Percentiles rank a stretch among this genome's conserved stretches.
Conservation (phyloP, 1,140 invertebrate genomes). For the Drosophila pruinosa region DNA sequence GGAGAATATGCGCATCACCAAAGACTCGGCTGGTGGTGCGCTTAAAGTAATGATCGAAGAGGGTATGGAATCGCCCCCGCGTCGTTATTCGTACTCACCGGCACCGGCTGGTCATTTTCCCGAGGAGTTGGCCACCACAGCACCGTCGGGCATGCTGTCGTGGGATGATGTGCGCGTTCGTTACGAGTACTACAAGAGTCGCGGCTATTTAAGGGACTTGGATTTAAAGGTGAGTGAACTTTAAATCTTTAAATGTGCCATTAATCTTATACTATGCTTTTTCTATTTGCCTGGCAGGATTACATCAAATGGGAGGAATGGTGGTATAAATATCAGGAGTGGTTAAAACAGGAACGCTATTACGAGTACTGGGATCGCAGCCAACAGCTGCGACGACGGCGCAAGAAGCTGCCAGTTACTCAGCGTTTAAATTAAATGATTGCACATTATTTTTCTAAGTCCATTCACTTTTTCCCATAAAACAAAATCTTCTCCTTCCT, state of each 20-base stretch:
- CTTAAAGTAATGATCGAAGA: slow-evolving; percentile 90
- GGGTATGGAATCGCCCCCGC: slow-evolving; percentile 82
- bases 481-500: neutral
- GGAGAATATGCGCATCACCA: slow-evolving; percentile 93
- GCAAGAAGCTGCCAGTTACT: slow-evolving; percentile 83
- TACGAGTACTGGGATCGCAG: slow-evolving; percentile 89
- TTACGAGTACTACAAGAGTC: slow-evolving; percentile 91
- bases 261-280: neutral
- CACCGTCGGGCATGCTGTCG: slow-evolving; percentile 89
- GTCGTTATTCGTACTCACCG: slow-evolving; percentile 86
- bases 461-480: neutral
- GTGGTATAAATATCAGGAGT: slow-evolving; percentile 96
- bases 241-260: neutral
- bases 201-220: slow-evolving; percentile 90
- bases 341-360: slow-evolving; percentile 92
- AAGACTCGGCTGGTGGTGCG: slow-evolving; percentile 86
- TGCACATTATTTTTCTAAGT: slow-evolving; percentile 14
- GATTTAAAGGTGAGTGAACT: slow-evolving; percentile 71
- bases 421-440: slow-evolving; percentile 82
- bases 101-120: slow-evolving; percentile 90
- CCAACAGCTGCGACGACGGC: slow-evolving; percentile 82
- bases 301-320: slow-evolving; percentile 96
- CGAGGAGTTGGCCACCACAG: slow-evolving; percentile 87
- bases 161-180: slow-evolving; percentile 93
- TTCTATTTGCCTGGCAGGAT: slow-evolving; percentile 84